Evolutionary conservation across 2,113 vertebrate genomes (phyloP), one percentile per base, ranked within the genome.

Genomic region (Columba janthina): DNA sequence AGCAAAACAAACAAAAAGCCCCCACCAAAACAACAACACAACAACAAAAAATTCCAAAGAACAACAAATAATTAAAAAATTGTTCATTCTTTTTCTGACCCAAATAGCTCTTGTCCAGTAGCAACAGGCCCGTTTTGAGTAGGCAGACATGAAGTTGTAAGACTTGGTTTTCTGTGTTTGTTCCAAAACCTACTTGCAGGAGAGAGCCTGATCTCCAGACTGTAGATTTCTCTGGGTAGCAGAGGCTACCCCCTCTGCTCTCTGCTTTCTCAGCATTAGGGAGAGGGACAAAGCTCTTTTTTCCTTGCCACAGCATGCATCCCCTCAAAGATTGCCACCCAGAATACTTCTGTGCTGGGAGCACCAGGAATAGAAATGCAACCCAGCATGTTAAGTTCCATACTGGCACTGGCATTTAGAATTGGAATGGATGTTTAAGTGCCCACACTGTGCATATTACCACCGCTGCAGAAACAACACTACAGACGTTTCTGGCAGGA

Each of bases 361-460:
- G 69, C 0, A 0, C 51, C 69, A 78, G 76, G 83, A 88, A 83
- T 67, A 81, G 86, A 89, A 92, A 78, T 51, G 65, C 60, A 77
- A 20, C 90, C 76, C 87, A 91, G 85, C 51, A 20, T 1, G 36
- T 51, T 80, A 42, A 36, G 60, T 84, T 94, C 84, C 76, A 64
- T 40, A 58, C 36, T 0, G 1, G 38, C 48, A 11, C 82, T 77
- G 75, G 88, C 73, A 61, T 92, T 94, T 88, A 84, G 83, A 88
- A 78, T 78, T 46, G 75, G 76, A 93, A 88, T 54, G 79, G 83
- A 81, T 64, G 29, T 78, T 88, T 74, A 80, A 60, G 53, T 90
- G 88, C 82, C 90, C 93, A 89, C 82, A 80, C 82, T 83, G 79
- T 77, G 75, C 51, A 11, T 94, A 84, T 93, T 75, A 61, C 83